Conservation (phyloP, 2,888 invertebrate species). For the Alloplasta piceator region DNA sequence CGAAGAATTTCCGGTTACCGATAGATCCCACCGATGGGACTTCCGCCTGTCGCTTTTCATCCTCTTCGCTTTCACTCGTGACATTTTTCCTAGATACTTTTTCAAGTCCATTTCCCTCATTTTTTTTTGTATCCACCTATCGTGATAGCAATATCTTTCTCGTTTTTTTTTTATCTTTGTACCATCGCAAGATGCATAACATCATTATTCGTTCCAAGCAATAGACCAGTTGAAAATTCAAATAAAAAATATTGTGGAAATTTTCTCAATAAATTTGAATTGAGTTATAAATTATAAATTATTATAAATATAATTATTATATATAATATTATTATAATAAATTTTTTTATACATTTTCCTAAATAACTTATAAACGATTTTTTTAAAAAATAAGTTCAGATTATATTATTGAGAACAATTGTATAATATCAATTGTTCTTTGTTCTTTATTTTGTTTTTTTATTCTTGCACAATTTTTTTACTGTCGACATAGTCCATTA, state of each 20-base stretch:
- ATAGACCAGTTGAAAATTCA: no score
- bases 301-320: neutral
- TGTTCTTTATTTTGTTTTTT: no score
- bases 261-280: no score
- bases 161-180: constrained; percentile 40
- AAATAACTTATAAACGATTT: no score
- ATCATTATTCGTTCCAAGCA: no score
- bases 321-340: neutral
- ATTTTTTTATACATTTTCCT: neutral
- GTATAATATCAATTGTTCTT: no score
- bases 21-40: constrained; percentile 60
- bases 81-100: constrained; percentile 15
- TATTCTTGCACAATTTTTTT: no score
- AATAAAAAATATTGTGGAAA: no score
- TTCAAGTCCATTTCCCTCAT: constrained; percentile 2
- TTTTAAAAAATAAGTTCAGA: no score
- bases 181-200: no score
- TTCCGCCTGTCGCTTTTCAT: constrained; percentile 58
- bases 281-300: neutral
- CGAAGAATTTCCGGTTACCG: constrained; percentile 63
- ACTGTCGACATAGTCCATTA: no score
- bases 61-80: constrained; percentile 22
- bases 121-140: constrained; percentile 21
- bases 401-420: no score
- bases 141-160: constrained; percentile 42